phyloP scores from a whole-genome alignment of 2,113 vertebrate species.

The Ceratotherium simum region DNA sequence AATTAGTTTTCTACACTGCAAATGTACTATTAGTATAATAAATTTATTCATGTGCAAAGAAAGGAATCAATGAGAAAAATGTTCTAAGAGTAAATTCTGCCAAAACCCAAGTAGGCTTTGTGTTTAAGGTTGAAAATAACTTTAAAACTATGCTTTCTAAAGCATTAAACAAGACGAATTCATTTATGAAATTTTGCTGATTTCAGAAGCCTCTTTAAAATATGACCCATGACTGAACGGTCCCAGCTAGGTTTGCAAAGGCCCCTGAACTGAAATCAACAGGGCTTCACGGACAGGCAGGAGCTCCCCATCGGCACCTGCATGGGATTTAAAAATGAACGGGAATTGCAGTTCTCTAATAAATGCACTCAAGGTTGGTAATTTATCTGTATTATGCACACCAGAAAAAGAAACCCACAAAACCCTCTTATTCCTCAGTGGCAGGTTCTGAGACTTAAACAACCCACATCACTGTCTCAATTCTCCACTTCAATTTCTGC shows the following conservation, averaged over 20 bases:
- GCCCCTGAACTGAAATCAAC: neutral
- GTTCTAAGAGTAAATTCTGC: neutral
- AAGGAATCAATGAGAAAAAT: neutral
- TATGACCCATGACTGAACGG: neutral
- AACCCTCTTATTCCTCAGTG: slow-evolving; percentile 40
- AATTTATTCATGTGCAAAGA: neutral
- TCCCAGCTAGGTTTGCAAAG: neutral
- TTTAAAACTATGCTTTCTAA: neutral
- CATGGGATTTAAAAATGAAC: neutral
- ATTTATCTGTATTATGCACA: neutral
- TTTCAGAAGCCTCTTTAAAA: neutral
- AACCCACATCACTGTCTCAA: neutral
- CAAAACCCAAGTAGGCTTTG: neutral
- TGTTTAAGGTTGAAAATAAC: neutral
- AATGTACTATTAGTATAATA: neutral
- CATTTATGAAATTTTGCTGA: neutral
- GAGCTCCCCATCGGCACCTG: too few relatives aligned
- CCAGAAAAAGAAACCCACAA: slow-evolving; percentile 46
- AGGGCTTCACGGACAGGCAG: neutral
- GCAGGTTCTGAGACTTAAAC: neutral
- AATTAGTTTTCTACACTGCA: neutral
- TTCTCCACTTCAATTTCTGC: neutral
- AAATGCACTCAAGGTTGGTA: neutral
- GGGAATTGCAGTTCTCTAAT: neutral
- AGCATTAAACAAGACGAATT: neutral